Evolutionary conservation across 2,113 vertebrate genomes (phyloP).

Genomic region (Sigmodon hispidus): DNA sequence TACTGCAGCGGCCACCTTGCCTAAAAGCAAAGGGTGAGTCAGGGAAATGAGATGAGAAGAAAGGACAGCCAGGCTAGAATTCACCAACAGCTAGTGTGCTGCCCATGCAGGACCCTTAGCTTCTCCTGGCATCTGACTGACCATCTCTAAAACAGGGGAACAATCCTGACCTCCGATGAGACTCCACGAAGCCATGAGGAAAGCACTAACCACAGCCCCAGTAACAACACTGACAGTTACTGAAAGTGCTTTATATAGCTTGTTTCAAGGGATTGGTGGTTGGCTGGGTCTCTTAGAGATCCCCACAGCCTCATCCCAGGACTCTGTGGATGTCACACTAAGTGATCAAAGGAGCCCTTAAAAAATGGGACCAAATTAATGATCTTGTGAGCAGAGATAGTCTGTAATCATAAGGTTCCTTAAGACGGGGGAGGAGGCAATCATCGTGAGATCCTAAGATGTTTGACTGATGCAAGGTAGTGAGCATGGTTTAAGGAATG

Average conservation of each 20-base stretch:
- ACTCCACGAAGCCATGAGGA: neutral
- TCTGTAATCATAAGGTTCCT: neutral
- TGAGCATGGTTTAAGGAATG: neutral
- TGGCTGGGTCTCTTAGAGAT: neutral
- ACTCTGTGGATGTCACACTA: neutral
- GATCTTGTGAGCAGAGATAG: neutral
- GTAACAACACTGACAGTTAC: neutral
- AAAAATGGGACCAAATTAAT: neutral
- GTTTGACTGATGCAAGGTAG: accelerated
- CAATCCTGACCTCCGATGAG: neutral
- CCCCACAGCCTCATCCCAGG: neutral
- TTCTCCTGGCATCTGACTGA: neutral
- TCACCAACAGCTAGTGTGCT: neutral
- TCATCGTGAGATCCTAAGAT: neutral
- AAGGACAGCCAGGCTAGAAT: neutral
- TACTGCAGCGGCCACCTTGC: neutral
- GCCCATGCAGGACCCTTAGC: too few relatives aligned
- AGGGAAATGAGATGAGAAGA: neutral
- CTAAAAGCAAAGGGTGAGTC: neutral
- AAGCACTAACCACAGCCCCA: neutral
- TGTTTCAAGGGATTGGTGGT: neutral
- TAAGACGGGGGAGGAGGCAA: neutral
- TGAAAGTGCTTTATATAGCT: neutral
- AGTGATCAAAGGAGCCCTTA: neutral
- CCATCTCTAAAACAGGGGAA: neutral